Conservation (phyloP, 2,888 invertebrate species). For the Drosophila neotestacea region DNA sequence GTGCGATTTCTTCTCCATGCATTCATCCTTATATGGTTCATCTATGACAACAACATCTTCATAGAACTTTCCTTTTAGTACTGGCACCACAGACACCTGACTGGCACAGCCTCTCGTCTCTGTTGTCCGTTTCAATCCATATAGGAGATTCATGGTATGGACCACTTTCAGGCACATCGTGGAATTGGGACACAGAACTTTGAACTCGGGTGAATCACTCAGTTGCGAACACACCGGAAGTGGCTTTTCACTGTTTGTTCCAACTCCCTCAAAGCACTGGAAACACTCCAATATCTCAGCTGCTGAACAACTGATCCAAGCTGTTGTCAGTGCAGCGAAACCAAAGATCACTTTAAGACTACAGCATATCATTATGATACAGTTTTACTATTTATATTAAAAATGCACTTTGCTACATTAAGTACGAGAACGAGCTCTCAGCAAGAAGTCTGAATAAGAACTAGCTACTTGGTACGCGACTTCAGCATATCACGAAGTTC, state of each 20-base stretch:
- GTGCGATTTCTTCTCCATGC: background rate
- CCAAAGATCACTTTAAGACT: conserved; percentile 11
- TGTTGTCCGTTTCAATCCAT: conserved; percentile 15
- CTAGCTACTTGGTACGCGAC: conserved; percentile 16
- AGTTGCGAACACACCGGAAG: conserved; percentile 29
- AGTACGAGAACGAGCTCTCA: conserved; percentile 31
- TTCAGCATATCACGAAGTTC: conserved; percentile 36
- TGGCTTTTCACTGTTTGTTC: fast-evolving
- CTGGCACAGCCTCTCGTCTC: conserved; percentile 44
- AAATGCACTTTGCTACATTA: conserved; percentile 11
- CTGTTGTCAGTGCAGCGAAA: conserved; percentile 17
- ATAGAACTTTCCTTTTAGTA: fast-evolving
- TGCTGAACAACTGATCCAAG: conserved; percentile 6
- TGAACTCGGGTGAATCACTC: conserved; percentile 3
- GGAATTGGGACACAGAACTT: conserved; percentile 43
- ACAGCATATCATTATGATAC: conserved; percentile 26
- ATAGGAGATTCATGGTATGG: background rate
- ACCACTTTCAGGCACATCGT: conserved; percentile 55
- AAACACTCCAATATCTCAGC: conserved; percentile 39
- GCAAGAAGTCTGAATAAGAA: conserved; percentile 40
- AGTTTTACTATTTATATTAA: conserved; percentile 6
- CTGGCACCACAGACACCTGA: conserved; percentile 17
- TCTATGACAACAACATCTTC: background rate
- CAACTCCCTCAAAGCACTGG: conserved; percentile 14
- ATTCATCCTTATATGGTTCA: conserved; percentile 47